phyloP scores from a whole-genome alignment of 2,797 vertebrate species.

The Sternotherus odoratus region DNA sequence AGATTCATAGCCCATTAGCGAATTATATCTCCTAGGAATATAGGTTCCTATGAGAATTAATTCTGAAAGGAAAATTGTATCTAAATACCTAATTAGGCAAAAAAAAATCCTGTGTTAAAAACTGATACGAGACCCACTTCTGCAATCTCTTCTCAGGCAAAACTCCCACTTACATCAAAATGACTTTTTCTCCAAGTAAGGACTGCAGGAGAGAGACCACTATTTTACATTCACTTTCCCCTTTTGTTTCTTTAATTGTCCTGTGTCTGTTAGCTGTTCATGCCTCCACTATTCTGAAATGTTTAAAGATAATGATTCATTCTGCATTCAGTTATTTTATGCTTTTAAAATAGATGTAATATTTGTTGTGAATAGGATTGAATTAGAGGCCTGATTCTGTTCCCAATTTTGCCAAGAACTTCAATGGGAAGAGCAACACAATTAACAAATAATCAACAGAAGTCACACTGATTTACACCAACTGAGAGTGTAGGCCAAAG shows the following conservation, averaged over 20 bases:
- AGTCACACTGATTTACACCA: not conserved
- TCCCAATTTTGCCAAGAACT: not conserved
- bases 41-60: constrained; percentile 32
- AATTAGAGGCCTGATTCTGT: not conserved
- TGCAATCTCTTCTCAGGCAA: not conserved
- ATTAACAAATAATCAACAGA: not conserved
- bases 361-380: not conserved
- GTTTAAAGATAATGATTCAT: not conserved
- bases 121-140: constrained; percentile 34
- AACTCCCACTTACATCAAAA: not conserved
- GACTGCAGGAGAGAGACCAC: constrained; percentile 6
- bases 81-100: constrained; percentile 34
- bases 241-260: not conserved
- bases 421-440: not conserved
- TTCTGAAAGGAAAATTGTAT: constrained; percentile 7
- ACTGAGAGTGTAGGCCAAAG: not conserved
- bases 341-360: not conserved
- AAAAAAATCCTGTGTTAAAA: constrained; percentile 17
- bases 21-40: constrained; percentile 11
- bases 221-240: constrained; percentile 13
- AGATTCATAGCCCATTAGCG: not conserved
- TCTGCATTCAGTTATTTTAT: not conserved
- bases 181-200: not conserved
- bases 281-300: not conserved
- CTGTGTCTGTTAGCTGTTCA: constrained; percentile 12